Conservation (phyloP, 2,888 invertebrate genomes). For the Melanotus villosus region DNA sequence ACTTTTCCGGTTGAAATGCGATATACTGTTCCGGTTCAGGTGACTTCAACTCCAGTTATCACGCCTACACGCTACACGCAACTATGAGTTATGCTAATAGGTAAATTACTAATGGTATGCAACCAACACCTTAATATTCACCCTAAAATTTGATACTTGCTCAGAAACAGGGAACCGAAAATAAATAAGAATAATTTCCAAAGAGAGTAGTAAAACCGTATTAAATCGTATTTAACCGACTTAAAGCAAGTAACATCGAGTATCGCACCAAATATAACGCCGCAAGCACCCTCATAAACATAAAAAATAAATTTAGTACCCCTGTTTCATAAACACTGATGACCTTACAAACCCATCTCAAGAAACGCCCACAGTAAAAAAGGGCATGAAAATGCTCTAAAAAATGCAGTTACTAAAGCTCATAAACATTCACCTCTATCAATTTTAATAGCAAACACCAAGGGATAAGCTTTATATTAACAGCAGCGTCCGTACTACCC, state of each 20-base stretch:
- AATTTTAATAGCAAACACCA: constrained; percentile 13
- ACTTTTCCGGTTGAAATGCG: constrained; percentile 53
- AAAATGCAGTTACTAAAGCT: constrained; percentile 14
- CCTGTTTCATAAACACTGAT: constrained; percentile 28
- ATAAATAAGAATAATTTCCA: too few relatives aligned
- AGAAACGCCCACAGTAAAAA: constrained; percentile 21
- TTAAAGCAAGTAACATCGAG: not conserved
- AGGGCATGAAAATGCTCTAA: constrained; percentile 8
- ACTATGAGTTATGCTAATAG: constrained; percentile 42
- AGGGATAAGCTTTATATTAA: constrained; percentile 15
- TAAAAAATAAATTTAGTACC: constrained; percentile 33
- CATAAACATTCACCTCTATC: constrained; percentile 16
- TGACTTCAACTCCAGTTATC: constrained; percentile 44
- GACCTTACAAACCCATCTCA: constrained; percentile 23
- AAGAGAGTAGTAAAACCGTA: too few relatives aligned
- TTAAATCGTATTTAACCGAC: too few relatives aligned
- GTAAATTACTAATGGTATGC: constrained; percentile 26
- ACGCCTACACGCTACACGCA: constrained; percentile 39
- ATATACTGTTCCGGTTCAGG: constrained; percentile 53
- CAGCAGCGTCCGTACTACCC: not conserved
- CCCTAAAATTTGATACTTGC: not conserved
- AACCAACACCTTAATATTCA: constrained; percentile 1
- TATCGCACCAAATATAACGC: constrained; percentile 7
- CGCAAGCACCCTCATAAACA: constrained; percentile 14
- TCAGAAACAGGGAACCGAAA: not conserved